These are phyloP conservation scores for Dipodomys stephensi DNA, from an alignment of 2,113 vertebrate species.

Conservation along the genomic window DNA sequence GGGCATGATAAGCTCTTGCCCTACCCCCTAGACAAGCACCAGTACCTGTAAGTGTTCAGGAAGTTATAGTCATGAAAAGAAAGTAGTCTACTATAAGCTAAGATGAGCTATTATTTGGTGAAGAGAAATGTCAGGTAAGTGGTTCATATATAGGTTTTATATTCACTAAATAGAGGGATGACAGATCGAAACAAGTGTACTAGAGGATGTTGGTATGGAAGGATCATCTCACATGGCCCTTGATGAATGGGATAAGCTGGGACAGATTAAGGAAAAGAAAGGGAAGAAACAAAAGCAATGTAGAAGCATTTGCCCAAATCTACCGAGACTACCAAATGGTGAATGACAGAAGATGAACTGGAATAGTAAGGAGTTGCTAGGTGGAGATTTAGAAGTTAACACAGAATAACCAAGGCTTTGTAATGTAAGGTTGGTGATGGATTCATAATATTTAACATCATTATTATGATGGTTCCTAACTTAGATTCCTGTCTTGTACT, in stretches of 20 bases:
- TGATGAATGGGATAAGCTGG: not conserved
- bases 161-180: not conserved
- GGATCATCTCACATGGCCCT: not conserved
- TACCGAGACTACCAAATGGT: not conserved
- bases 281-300: not conserved
- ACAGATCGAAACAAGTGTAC: not conserved
- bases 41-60: not conserved
- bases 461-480: not conserved
- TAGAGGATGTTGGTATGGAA: not conserved
- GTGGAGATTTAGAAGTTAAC: not conserved
- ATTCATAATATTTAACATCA: not conserved
- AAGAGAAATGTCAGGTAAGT: not conserved
- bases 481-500: not conserved
- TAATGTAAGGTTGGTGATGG: not conserved
- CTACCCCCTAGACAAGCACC: rapidly evolving
- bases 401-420: not conserved
- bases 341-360: not conserved
- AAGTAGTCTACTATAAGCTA: not conserved
- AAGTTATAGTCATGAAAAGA: not conserved
- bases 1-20: not conserved
- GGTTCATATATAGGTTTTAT: not conserved
- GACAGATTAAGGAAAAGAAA: not conserved
- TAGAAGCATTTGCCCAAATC: not conserved
- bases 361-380: not conserved
- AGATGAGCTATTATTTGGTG: not conserved